Base-by-base conservation (phyloP, 1,140 invertebrate genomes). In the Hyposmocoma kahamanoa region DNA sequence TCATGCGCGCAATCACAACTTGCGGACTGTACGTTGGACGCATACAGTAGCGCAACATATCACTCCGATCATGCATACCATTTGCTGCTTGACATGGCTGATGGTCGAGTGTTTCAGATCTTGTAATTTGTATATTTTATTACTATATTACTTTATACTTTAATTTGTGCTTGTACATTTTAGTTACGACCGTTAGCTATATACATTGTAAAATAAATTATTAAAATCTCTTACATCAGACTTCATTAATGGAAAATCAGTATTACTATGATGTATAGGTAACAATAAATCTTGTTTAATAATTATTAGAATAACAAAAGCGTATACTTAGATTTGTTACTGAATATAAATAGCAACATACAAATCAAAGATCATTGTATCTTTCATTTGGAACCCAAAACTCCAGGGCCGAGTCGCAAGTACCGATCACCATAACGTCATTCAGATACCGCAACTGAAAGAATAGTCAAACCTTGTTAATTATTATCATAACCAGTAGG, bases 381-480 rank as follows among this genome's bases (percentile, higher is more conserved):
- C 52, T 57, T 15, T 72, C 67, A 10, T 56, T 71, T 1, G 76
- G 72, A 42, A 81, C 59, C 77, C 80, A 84, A 46, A 84, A 77
- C 47, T 81, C 80, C 11, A 84, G 41, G 3, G 80, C 71, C 2
- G 77, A 72, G 41, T 84, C 76, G 62, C 80, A 84, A 2, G 80
- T 78, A 1, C 77, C 74, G 13, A 75, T 67, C 21, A 68, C 75
- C 58, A 84, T 45, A 15, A 84, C 59, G 22, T 69, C 71, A 53
- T 78, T 72, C 24, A 68, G 56, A 38, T 84, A 84, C 30, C 66
- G 70, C 45, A 84, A 53, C 80, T 81, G 71, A 38, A 83, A 77
- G 28, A 58, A n/a, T n/a, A n/a, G n/a, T n/a, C n/a, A n/a, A n/a
- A n/a, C n/a, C n/a, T n/a, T n/a, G n/a, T n/a, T n/a, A n/a, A n/a